Base-by-base conservation (phyloP, 1,140 invertebrate species). In the Hirudo medicinalis region DNA sequence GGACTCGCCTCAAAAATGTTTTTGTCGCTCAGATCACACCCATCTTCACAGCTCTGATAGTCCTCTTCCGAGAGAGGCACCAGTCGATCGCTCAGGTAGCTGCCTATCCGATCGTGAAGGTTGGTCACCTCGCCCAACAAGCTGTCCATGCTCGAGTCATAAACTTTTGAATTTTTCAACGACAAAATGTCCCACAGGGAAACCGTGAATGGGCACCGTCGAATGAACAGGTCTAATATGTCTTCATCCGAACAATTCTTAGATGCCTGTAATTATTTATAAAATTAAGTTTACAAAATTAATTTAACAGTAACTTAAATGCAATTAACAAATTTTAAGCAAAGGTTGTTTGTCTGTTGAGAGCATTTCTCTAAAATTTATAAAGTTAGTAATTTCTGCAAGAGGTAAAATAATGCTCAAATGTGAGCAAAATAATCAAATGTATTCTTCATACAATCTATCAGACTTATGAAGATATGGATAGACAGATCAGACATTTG, bases 181-280 rank as follows among this genome's bases (percentile, higher is more conserved):
- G 29, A 25, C 57, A 63, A 63, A 0, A 63, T 63, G 8, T 63
- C 29, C 57, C 57, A 63, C 22, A 63, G 57, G 57, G 57, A 63
- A 20, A 63, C 29, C 8, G 57, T 63, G 57, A 32, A 63, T 13
- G 57, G 29, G 17, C 57, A 63, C 19, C 57, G 9, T 32, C 19
- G 57, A 20, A 63, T n/a, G 57, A 63, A 63, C 29, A 63, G 29
- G 29, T 63, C 57, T 15, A 63, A 63, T 22, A 63, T 63, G 57
- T 63, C 57, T 63, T 63, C 57, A n/a, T 63, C 57, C 2, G 57
- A 25, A n/a, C 57, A 63, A 25, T 25, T 22, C 29, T 22, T 63
- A 20, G 57, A 22, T 9, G 29, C 57, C 57, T 63, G 29, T 11
- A 8, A 20, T 15, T 63, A 32, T 63, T 22, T 5, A 63, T 13